Conservation (phyloP, 1,140 invertebrate genomes). For the Heliothis subflexa region DNA sequence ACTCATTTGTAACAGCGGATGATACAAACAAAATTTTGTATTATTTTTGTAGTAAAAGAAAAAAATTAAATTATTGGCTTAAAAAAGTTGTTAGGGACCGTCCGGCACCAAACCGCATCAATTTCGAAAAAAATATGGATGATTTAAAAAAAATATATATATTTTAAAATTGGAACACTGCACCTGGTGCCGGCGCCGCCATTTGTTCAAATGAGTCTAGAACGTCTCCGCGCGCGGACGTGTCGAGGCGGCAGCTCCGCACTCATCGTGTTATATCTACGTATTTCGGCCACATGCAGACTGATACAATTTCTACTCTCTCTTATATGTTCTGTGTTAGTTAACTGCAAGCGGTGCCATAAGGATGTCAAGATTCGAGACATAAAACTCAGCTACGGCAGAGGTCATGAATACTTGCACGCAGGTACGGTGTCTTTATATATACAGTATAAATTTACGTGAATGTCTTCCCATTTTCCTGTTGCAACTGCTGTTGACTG, state of each 20-base stretch:
- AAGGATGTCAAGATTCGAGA: not conserved
- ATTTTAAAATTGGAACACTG: too few species aligned
- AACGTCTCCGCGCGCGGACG: not conserved
- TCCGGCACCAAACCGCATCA: not conserved
- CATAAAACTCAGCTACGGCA: not conserved
- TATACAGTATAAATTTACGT: not conserved
- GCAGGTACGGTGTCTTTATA: slow-evolving; percentile 6
- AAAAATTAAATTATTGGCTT: not conserved
- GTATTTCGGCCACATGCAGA: not conserved
- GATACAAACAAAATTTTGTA: not conserved
- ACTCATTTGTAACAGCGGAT: slow-evolving; percentile 24
- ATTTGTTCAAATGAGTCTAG: slow-evolving; percentile 16
- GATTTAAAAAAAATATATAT: too few species aligned
- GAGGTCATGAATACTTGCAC: not conserved
- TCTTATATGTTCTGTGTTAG: slow-evolving; percentile 38
- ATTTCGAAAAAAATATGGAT: not conserved
- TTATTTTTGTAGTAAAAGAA: not conserved
- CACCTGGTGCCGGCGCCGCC: not conserved
- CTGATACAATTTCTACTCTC: slow-evolving; percentile 19
- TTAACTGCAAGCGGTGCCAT: slow-evolving; percentile 26
- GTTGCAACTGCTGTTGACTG: slow-evolving; percentile 24
- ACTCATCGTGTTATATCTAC: slow-evolving; percentile 11
- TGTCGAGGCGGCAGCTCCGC: not conserved
- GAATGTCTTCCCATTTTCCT: slow-evolving; percentile 38
- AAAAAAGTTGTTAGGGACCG: not conserved